Base-by-base conservation (phyloP, 2,888 invertebrate species). In the Xylophagus ater region DNA sequence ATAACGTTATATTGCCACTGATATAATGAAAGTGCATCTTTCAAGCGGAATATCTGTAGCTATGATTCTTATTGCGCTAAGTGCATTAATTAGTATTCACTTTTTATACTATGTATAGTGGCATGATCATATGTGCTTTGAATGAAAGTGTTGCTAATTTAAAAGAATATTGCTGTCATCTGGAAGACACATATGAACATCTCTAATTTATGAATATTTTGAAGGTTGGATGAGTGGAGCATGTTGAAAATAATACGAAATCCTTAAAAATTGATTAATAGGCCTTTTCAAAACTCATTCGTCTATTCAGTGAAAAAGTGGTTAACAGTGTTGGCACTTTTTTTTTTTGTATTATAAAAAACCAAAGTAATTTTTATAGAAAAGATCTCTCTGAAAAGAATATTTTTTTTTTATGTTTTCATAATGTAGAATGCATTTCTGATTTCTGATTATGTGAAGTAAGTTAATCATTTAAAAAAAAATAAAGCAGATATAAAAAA, bases 391-490 rank as follows among this genome's bases (percentile, higher is more conserved):
- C 7, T 15, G 32, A 32, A 38, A 33, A 32, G 32, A 26, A 25
- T 19, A 9, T 37, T 21, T 30, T 29, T 6, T 10, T 10, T n/a
- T 18, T 28, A 12, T 13, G 15, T n/a, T 12, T 18, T 18, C 19
- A 32, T n/a, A 18, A 19, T 10, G n/a, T 9, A 24, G 6, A 14
- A 18, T 36, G 18, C 10, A 36, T 19, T 3, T 18, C 9, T n/a
- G 3, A 24, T 24, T 31, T 31, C 25, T 38, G 38, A 31, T 32
- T 32, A 26, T 26, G 38, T 38, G 21, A 38, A 38, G 38, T 38
- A 38, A 38, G 31, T 32, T 33, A 38, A 38, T 32, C 38, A 38
- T 38, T 33, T 32, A 33, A 38, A 32, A 38, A 38, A 25, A 26
- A n/a, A n/a, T n/a, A n/a, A n/a, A n/a, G n/a, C 23, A n/a, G 10